Evolutionary conservation across 2,113 vertebrate species (phyloP).

Genomic region (Indicator indicator): DNA sequence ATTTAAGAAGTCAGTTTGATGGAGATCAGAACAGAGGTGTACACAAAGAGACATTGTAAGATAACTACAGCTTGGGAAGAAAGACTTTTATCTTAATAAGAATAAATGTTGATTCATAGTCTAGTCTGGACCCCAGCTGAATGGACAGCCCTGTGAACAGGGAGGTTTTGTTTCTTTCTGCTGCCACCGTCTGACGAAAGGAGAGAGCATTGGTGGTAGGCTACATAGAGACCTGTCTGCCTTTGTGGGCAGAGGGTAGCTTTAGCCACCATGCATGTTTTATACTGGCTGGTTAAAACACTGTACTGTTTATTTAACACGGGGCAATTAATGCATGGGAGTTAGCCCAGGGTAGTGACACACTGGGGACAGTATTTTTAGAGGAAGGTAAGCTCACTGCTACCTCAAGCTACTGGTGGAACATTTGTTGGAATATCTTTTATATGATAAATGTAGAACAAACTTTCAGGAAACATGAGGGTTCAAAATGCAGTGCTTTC

Average conservation of each 20-base stretch:
- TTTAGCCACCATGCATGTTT: rapidly evolving
- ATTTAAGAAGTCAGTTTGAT: background rate
- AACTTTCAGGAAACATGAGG: background rate
- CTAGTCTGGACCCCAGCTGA: background rate
- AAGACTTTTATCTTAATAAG: background rate
- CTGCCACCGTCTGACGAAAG: background rate
- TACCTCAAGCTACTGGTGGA: background rate
- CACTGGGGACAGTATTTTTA: background rate
- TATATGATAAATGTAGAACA: background rate
- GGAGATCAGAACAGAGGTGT: background rate
- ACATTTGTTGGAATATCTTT: background rate
- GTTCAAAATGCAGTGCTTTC: background rate
- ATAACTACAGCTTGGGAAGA: background rate
- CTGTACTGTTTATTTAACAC: background rate
- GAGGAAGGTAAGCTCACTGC: background rate
- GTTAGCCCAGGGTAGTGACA: background rate
- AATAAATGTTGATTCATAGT: background rate
- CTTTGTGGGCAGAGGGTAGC: background rate
- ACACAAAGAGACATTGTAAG: background rate
- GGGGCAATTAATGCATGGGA: background rate
- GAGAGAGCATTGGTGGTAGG: background rate
- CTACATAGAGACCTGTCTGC: background rate
- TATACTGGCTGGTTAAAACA: background rate
- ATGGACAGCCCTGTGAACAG: background rate
- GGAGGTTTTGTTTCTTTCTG: conserved; percentile 17